These are phyloP conservation scores for Ceyx melanurus DNA, from an alignment of 2,113 vertebrate genomes.

Conservation along the genomic window DNA sequence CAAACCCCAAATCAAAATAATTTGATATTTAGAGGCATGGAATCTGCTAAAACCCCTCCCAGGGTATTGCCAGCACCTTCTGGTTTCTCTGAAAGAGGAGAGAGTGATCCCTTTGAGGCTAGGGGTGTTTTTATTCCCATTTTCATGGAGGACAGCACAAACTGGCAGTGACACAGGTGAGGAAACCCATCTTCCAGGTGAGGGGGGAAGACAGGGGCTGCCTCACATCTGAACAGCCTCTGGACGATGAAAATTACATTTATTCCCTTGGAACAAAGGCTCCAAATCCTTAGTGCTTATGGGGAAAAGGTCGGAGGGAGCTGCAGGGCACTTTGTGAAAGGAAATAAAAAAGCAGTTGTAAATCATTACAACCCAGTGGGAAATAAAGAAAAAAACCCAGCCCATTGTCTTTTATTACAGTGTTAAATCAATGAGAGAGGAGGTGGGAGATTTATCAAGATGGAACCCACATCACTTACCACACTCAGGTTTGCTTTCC, in stretches of 20 bases:
- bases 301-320: constrained; percentile 4
- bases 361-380: background rate
- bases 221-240: background rate
- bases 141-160: background rate
- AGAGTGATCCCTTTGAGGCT: background rate
- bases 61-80: background rate
- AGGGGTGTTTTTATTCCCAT: background rate
- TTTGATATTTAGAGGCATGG: background rate
- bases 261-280: background rate
- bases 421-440: background rate
- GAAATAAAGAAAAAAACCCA: background rate
- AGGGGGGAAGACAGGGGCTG: background rate
- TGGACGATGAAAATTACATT: background rate
- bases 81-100: background rate
- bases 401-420: background rate
- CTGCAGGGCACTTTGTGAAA: constrained; percentile 3
- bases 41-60: background rate
- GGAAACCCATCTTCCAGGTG: background rate
- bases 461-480: background rate
- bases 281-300: background rate
- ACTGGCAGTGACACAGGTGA: background rate
- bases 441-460: background rate
- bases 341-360: constrained; percentile 2
- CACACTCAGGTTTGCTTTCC: background rate
- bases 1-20: background rate